Percentiles rank a stretch among this genome's conserved stretches.
Evolutionary conservation across 1,140 invertebrate species (phyloP).

Genomic region (Anoplophora glabripennis): DNA sequence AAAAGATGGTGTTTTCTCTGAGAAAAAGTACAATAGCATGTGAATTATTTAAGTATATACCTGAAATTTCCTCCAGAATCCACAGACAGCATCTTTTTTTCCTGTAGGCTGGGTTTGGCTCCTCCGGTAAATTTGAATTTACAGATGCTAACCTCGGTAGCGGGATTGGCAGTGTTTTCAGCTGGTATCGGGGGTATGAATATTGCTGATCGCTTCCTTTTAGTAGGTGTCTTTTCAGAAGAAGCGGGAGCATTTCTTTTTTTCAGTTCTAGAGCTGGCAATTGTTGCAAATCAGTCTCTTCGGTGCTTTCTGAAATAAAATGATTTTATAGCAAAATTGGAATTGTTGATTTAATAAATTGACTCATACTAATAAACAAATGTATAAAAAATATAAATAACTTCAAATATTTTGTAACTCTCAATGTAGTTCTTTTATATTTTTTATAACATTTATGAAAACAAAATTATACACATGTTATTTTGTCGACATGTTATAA

Average conservation of each 20-base stretch:
- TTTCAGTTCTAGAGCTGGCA: conserved; percentile 44
- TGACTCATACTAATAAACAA: too few relatives aligned
- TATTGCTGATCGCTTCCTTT: conserved; percentile 75
- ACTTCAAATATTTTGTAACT: too few relatives aligned
- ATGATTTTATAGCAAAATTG: too few relatives aligned
- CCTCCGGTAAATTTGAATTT: conserved; percentile 92
- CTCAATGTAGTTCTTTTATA: too few relatives aligned
- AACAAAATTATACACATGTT: too few relatives aligned
- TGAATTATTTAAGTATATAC: conserved; percentile 48
- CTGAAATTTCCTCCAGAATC: conserved; percentile 81
- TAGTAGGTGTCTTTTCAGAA: conserved; percentile 55
- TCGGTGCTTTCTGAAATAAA: conserved; percentile 12
- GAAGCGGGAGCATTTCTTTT: conserved; percentile 50
- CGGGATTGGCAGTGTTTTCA: conserved; percentile 68
- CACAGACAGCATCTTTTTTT: conserved; percentile 87
- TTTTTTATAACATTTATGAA: too few relatives aligned
- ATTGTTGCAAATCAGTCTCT: conserved; percentile 13
- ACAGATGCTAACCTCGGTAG: conserved; percentile 83
- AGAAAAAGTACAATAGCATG: too few relatives aligned
- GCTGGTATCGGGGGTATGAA: conserved; percentile 76
- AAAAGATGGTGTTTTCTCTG: too few relatives aligned
- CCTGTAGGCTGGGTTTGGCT: conserved; percentile 79
- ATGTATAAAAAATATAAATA: too few relatives aligned
- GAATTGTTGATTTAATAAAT: too few relatives aligned
- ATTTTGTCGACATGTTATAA: too few relatives aligned